Percentiles rank a stretch among this genome's conserved stretches.
phyloP scores from a whole-genome alignment of 2,888 invertebrate genomes.

The Agonopterix heracliana region DNA sequence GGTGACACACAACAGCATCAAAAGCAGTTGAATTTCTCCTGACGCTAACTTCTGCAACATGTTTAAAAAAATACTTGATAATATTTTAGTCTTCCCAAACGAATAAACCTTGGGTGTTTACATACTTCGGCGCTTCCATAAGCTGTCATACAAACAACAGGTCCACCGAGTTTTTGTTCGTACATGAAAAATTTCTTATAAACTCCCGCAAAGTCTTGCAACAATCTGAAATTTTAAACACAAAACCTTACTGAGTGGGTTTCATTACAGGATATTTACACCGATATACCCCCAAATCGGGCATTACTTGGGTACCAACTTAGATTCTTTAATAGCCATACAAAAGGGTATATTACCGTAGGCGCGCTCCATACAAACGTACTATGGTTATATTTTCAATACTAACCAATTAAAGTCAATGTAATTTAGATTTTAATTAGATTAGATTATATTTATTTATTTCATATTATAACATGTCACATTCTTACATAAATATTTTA shows the following conservation, averaged over 20 bases:
- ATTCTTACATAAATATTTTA: no score
- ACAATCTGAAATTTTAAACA: conserved; percentile 23
- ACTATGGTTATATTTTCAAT: no score
- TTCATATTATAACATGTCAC: no score
- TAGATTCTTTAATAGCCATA: no score
- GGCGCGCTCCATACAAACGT: no score
- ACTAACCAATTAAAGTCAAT: no score
- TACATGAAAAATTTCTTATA: conserved; percentile 46
- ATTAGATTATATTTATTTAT: no score
- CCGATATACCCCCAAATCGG: no score
- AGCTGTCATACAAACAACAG: conserved; percentile 42
- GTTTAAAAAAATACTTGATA: conserved; percentile 7
- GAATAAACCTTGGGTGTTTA: not conserved
- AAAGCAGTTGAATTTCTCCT: conserved; percentile 31
- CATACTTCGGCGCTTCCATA: conserved; percentile 39
- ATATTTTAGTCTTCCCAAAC: no score
- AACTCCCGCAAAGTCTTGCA: conserved; percentile 36
- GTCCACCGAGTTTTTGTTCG: conserved; percentile 38
- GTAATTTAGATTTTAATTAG: no score
- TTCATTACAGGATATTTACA: not conserved
- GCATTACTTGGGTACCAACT: no score
- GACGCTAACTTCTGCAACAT: conserved; percentile 29
- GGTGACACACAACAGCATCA: conserved; percentile 25
- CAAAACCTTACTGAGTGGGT: not conserved
- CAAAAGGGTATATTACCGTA: no score